A percentile compares a stretch with the other conserved stretches of the same genome.
These are phyloP conservation scores for Lucilia sericata DNA, from an alignment of 1,140 invertebrate genomes.

Conservation along the genomic window DNA sequence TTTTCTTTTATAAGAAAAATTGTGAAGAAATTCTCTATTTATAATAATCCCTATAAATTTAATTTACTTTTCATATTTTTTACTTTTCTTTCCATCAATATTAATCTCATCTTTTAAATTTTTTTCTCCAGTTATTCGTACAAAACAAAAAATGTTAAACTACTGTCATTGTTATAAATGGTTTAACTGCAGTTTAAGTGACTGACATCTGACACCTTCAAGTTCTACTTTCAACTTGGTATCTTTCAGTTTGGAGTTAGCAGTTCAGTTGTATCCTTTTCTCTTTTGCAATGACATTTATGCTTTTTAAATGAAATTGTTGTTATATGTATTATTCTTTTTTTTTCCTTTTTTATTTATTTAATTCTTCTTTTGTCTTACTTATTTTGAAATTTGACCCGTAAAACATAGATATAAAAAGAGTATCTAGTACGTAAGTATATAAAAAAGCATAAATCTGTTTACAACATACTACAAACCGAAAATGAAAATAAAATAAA, in stretches of 20 bases:
- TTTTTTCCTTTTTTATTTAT: neutral
- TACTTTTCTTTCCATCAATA: too few relatives aligned
- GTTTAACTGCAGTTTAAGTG: conserved; percentile 11
- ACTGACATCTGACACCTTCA: neutral
- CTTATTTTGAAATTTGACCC: neutral
- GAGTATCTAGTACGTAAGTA: too few relatives aligned
- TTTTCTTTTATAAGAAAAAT: too few relatives aligned
- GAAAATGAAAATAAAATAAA: neutral
- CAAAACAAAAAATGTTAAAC: neutral
- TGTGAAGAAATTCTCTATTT: too few relatives aligned
- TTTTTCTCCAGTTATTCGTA: too few relatives aligned
- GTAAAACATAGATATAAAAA: too few relatives aligned
- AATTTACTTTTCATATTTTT: too few relatives aligned
- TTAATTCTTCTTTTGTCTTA: neutral
- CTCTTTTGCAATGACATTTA: neutral
- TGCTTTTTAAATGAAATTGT: conserved; percentile 1
- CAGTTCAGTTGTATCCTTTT: neutral
- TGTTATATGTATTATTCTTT: neutral
- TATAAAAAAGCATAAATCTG: neutral
- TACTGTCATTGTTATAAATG: neutral
- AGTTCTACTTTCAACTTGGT: neutral
- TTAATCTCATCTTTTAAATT: too few relatives aligned
- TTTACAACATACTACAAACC: neutral
- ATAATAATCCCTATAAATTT: too few relatives aligned
- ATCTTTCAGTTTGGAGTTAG: neutral